A percentile compares a stretch with the other conserved stretches of the same genome.
Conservation (phyloP, 2,888 invertebrate species). For the Parnassius orleans region DNA sequence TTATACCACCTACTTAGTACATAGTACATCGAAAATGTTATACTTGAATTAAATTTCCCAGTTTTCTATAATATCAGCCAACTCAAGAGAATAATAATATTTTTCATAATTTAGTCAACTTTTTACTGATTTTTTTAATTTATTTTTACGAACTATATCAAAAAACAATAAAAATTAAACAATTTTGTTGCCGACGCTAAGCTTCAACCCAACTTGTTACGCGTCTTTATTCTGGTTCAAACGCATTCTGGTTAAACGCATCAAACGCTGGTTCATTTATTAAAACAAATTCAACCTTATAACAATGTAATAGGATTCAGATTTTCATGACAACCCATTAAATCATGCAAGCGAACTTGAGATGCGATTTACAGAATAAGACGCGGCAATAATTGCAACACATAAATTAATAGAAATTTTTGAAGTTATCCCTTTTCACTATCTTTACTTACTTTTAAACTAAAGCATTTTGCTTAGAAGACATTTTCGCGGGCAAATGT, state of each 20-base stretch:
- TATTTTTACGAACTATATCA: no score
- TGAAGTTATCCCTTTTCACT: slow-evolving; percentile 2
- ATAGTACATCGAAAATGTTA: no score
- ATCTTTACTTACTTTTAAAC: background rate
- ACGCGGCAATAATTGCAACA: slow-evolving; percentile 49
- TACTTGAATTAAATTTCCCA: no score
- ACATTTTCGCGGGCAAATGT: slow-evolving; percentile 52
- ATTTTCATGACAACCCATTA: slow-evolving; percentile 39
- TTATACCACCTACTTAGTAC: no score
- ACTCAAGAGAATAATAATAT: no score
- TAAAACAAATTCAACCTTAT: slow-evolving; percentile 46
- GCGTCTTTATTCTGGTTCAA: slow-evolving; percentile 56
- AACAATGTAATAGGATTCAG: slow-evolving; percentile 39
- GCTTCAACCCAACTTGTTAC: slow-evolving; percentile 40
- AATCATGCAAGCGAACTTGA: slow-evolving; percentile 37
- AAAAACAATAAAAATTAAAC: background rate
- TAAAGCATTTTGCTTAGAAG: slow-evolving; percentile 37
- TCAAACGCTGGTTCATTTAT: slow-evolving; percentile 33
- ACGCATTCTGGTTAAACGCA: no score
- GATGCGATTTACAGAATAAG: slow-evolving; percentile 61
- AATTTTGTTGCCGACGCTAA: background rate
- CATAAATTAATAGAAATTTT: background rate
- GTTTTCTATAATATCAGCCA: no score
- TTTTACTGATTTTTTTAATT: no score
- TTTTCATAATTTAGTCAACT: no score